Evolutionary conservation across 2,888 invertebrate species (phyloP), one percentile per base, ranked within the genome.

Genomic region (Ypsolopha scabrella): DNA sequence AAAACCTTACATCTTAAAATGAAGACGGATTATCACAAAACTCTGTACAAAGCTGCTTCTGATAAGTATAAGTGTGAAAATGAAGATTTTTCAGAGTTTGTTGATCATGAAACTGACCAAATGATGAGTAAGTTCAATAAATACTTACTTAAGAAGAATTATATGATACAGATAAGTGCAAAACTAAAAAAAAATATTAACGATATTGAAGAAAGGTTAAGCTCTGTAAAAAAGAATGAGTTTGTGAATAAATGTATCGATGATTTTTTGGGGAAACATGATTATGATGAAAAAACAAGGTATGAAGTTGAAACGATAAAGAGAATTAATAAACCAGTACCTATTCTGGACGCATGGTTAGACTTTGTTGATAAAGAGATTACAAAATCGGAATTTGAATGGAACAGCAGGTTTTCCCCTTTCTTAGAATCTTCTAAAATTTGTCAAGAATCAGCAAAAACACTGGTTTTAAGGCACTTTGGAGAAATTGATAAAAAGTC

Each of bases 241-340:
- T 75, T 65, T 52, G 63, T 86, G 33, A 61, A 77, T 34, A 57
- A 70, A 35, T 58, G 81, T 38, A 68, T 85, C 7, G 73, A 81
- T 58, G 63, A 61, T 0, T 81, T 67, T 58, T n/a, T 80, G 0
- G 56, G 59, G 24, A 60, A 60, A 41, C 41, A 64, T 48, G 43
- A 58, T 6, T 51, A 74, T 8, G 69, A 77, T 55, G 64, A 70
- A 4, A n/a, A 1, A 0, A 58, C 57, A 0, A 71, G 65, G 62
- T 24, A 14, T 2, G 71, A 75, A 53, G 61, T 81, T 54, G 52
- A 72, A 36, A 65, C 69, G 51, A 67, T 87, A 9, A 85, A 80
- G 59, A 63, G 77, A 59, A 53, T 81, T 0, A 52, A 62, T 33
- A 57, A 64, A 48, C 58, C 63, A 0, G 62, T 77, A 2, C 51